A percentile compares a stretch with the other conserved stretches of the same genome.
These are phyloP conservation scores for Halocaridina rubra DNA, from an alignment of 2,888 invertebrate genomes.

Conservation along the genomic window DNA sequence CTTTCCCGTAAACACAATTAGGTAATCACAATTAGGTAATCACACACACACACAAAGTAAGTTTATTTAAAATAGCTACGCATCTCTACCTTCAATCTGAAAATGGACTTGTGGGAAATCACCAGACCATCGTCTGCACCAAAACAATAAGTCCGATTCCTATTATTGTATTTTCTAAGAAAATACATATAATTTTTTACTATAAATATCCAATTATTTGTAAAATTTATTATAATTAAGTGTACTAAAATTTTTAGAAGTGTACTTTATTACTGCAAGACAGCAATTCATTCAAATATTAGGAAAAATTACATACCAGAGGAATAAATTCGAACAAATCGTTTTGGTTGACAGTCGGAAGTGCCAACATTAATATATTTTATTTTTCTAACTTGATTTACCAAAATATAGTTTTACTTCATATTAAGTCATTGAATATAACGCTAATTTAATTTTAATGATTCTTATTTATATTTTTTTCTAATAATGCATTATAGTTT, in stretches of 20 bases:
- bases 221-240: not conserved
- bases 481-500: not conserved
- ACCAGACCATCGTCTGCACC: conserved; percentile 32
- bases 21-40: no score
- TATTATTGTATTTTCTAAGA: not conserved
- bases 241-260: not conserved
- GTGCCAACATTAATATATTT: conserved; percentile 22
- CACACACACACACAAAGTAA: not conserved
- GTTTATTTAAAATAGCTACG: not conserved
- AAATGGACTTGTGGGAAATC: not conserved
- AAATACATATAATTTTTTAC: not conserved
- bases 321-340: not conserved
- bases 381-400: no score
- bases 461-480: not conserved
- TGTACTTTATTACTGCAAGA: not conserved
- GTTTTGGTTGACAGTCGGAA: conserved; percentile 14
- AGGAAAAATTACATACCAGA: not conserved
- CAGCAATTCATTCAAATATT: not conserved
- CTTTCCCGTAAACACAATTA: no score
- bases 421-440: no score
- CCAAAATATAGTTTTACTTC: no score
- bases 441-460: not conserved
- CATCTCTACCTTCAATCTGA: not conserved
- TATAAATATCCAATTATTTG: not conserved
- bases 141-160: conserved; percentile 25